Evolutionary conservation across 2,113 vertebrate species (phyloP), one percentile per base, ranked within the genome.

Genomic region (Coreoperca whiteheadi): DNA sequence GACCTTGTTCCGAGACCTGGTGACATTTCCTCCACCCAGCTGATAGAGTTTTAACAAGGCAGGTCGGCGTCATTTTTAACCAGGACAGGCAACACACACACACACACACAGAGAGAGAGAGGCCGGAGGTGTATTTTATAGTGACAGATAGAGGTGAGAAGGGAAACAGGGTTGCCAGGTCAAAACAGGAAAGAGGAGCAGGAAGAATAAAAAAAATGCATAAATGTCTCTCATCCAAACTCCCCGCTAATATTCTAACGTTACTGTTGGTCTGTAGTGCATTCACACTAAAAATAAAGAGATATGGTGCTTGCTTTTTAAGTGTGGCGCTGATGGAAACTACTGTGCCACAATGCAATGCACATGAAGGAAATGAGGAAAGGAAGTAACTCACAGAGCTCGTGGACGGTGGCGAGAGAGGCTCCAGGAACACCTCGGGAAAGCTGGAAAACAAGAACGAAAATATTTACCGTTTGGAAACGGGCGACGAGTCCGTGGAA

Each of bases 1-100:
- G 89, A 88, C 91, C 92, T 90, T 91, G 93, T 93, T 93, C 72
- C 28, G 0, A 75, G 84, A 92, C 90, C 91, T 84, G 84, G 89
- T 94, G 92, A 94, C 90, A 94, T 94, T 94, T 94, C 51, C 88
- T 82, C 79, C 79, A 74, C 87, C 84, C 82, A 70, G 88, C 88
- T 88, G 91, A 91, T 90, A 37, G 85, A 88, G 84, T 88, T 34
- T 90, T 90, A 91, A 91, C 86, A 79, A 93, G 89, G 79, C 84
- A 57, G 90, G 89, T 92, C 88, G 86, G 63, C 18, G 2, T 71
- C 88, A 90, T 93, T 93, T 88, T 87, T 87, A 91, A 86, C 84
- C 84, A 71, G 61, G 79, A 84, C 81, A 75, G 15, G 50, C 18
- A 0, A 59, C 71, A 20, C 74, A 56, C 66, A 10, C 57, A 56